Evolutionary conservation across 1,140 invertebrate genomes (phyloP), one percentile per base, ranked within the genome.

Genomic region (Hydropsyche tenuis): DNA sequence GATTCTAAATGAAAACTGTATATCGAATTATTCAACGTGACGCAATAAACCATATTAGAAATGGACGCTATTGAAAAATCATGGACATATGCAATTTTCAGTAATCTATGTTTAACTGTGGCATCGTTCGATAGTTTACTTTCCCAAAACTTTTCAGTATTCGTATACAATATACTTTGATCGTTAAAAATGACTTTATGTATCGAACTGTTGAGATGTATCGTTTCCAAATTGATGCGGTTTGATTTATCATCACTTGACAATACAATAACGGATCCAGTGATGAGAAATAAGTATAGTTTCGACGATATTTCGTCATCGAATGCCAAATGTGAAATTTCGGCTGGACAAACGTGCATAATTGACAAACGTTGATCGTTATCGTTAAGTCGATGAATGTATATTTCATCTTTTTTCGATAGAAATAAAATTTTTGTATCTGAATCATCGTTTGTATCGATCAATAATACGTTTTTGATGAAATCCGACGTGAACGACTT

Each of bases 181-280:
- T 65, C 16, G 14, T 1, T 22, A 11, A 43, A 43, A 22, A 43
- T 65, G 0, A 65, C 20, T 43, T 16, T 42, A 7, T 20, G n/a
- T 43, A 65, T 18, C 0, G 63, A 65, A 65, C 63, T 43, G 30
- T 65, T 65, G 3, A 65, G 30, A 65, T 65, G 63, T 9, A 65
- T 12, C 1, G 37, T 65, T 1, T 65, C 30, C 16, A 65, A 1
- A 43, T 12, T 23, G 4, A 43, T 45, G 14, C 20, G 1, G 12
- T 65, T 65, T 1, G 1, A 16, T 60, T 60, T 12, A 25, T 22
- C 23, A 65, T 65, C 30, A 6, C 27, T 5, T 7, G 63, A 18
- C 16, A 65, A 42, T 42, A 43, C 5, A 18, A 45, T 16, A 43
- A 23, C 12, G 0, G 63, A 65, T 16, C 63, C 63, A 18, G 63